phyloP scores from a whole-genome alignment of 1,140 invertebrate species.

The Drosophila carrolli region DNA sequence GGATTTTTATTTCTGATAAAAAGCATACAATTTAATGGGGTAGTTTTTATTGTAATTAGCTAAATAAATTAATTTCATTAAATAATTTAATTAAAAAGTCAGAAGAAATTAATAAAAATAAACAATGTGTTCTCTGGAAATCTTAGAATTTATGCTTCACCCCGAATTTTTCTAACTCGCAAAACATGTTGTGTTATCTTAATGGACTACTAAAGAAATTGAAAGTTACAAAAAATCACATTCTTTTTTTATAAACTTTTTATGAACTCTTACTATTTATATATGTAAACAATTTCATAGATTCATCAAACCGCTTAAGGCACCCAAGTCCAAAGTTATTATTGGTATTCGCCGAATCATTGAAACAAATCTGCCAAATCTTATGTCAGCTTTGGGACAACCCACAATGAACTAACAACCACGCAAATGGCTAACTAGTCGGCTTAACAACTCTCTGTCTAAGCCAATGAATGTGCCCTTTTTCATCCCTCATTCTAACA shows the following conservation, averaged over 20 bases:
- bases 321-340: slow-evolving; percentile 13
- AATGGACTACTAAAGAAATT: too few relatives aligned
- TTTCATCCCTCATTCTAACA: neutral
- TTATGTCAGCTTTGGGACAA: neutral
- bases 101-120: too few relatives aligned
- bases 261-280: neutral
- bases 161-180: too few relatives aligned
- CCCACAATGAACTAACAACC: slow-evolving; percentile 4
- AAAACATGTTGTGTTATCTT: too few relatives aligned
- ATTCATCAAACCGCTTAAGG: neutral
- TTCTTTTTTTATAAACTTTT: neutral
- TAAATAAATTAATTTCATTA: too few relatives aligned
- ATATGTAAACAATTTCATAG: neutral
- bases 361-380: slow-evolving; percentile 12
- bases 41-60: too few relatives aligned
- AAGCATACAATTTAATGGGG: too few relatives aligned
- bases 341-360: slow-evolving; percentile 12
- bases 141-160: too few relatives aligned
- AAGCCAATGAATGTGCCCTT: slow-evolving; percentile 13
- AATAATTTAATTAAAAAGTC: too few relatives aligned
- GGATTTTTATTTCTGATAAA: too few relatives aligned
- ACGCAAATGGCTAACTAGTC: slow-evolving; percentile 21
- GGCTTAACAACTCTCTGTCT: slow-evolving; percentile 49
- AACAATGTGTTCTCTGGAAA: too few relatives aligned
- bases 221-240: too few relatives aligned